Conservation (phyloP, 2,797 vertebrate species). For the Harpagifer antarcticus region DNA sequence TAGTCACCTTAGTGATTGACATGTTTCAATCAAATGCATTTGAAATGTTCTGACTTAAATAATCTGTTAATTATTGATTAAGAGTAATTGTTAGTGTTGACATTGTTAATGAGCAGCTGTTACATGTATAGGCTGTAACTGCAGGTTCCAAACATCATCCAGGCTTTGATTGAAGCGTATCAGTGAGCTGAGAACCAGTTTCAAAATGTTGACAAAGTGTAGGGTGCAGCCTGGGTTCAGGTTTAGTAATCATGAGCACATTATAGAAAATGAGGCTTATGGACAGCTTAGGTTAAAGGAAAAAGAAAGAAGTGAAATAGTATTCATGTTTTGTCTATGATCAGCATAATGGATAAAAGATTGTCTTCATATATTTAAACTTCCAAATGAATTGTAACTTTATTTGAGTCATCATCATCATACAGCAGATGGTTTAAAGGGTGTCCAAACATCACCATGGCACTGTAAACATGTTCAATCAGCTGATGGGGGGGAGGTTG, state of each 20-base stretch:
- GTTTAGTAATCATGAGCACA: neutral
- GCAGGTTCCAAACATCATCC: neutral
- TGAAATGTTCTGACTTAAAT: neutral
- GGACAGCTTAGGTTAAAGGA: neutral
- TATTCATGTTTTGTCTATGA: too few relatives aligned
- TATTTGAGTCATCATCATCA: neutral
- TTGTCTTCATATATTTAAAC: too few relatives aligned
- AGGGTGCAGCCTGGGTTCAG: neutral
- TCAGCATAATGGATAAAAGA: too few relatives aligned
- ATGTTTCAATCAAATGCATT: neutral
- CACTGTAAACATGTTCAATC: neutral
- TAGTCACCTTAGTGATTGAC: neutral
- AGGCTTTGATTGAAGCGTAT: neutral
- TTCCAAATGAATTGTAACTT: neutral
- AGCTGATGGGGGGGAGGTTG: neutral
- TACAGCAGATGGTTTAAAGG: neutral
- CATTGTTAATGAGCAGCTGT: neutral
- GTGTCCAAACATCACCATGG: constrained; percentile 9
- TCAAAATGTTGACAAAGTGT: neutral
- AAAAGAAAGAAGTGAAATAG: too few relatives aligned
- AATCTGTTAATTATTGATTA: neutral
- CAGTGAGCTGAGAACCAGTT: neutral
- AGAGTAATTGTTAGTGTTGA: neutral
- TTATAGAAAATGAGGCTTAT: neutral
- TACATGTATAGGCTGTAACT: neutral